Percentiles rank a stretch among this genome's conserved stretches.
Conservation (phyloP, 2,797 vertebrate species). For the Megalops cyprinoides region DNA sequence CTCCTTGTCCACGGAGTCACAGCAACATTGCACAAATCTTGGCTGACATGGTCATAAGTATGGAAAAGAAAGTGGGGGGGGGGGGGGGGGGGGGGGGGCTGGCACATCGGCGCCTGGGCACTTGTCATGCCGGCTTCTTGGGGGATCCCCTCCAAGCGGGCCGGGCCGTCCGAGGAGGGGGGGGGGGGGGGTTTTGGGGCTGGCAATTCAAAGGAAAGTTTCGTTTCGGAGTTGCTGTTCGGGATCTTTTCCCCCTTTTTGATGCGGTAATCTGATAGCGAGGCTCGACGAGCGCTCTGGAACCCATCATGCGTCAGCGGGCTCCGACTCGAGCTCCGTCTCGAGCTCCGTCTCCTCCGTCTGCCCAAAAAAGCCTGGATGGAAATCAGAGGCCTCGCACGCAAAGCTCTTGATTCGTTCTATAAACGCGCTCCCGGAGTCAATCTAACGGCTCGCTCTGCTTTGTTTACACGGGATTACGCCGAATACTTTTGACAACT, state of each 20-base stretch:
- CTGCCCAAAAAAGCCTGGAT: background rate
- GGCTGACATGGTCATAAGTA: background rate
- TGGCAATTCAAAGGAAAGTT: background rate
- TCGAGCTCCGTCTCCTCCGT: background rate
- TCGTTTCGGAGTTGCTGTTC: background rate
- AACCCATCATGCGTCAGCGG: background rate
- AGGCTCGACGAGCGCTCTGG: background rate
- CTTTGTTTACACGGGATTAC: conserved; percentile 11
- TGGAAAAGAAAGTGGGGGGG: background rate
- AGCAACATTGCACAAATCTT: too few species aligned
- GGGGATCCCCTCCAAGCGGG: background rate
- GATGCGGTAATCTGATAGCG: conserved; percentile 17
- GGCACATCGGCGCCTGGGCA: background rate
- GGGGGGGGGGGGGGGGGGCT: background rate
- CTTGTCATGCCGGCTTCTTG: background rate
- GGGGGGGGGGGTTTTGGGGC: too few species aligned
- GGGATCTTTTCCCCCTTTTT: background rate
- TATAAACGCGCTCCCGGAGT: background rate
- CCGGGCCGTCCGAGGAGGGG: background rate
- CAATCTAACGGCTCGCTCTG: background rate
- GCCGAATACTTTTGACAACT: background rate
- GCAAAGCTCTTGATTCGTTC: background rate
- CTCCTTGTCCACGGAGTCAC: background rate
- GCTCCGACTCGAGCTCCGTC: background rate
- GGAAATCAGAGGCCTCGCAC: background rate